phyloP scores from a whole-genome alignment of 2,888 invertebrate species.

The Stenodera caucasica region DNA sequence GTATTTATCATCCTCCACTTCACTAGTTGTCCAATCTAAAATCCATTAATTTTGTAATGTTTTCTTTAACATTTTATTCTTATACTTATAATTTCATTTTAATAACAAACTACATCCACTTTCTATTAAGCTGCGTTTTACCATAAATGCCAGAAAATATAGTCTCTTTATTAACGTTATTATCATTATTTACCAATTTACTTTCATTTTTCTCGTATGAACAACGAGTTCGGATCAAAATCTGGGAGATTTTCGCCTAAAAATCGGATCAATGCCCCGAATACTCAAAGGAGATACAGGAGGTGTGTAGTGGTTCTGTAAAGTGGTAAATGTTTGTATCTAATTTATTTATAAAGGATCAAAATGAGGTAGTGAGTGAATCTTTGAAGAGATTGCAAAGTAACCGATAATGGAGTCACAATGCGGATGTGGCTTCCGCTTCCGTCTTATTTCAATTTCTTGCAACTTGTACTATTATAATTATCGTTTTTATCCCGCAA shows the following conservation, averaged over 20 bases:
- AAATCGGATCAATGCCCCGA: no score
- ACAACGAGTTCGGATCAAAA: background rate
- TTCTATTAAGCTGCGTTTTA: conserved; percentile 21
- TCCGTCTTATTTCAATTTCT: no score
- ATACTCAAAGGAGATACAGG: conserved; percentile 3
- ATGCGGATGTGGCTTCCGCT: conserved; percentile 5
- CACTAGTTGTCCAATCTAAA: conserved; percentile 36
- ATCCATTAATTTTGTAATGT: conserved; percentile 44
- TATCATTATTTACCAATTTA: background rate
- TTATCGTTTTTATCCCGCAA: no score
- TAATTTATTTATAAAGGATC: conserved; percentile 6
- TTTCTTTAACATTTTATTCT: conserved; percentile 44
- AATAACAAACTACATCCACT: conserved; percentile 35
- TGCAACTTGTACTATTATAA: no score
- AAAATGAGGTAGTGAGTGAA: background rate
- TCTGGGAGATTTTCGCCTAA: no score
- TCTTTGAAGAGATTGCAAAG: background rate
- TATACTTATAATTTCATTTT: conserved; percentile 42
- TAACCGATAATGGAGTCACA: conserved; percentile 6
- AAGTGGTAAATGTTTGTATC: conserved; percentile 7
- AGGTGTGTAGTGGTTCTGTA: background rate
- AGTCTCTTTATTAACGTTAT: background rate
- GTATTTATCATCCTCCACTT: conserved; percentile 20
- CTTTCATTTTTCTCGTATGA: background rate
- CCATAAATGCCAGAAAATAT: background rate